A percentile compares a stretch with the other conserved stretches of the same genome.
phyloP scores from a whole-genome alignment of 2,797 vertebrate species.

The Bovichtus variegatus region DNA sequence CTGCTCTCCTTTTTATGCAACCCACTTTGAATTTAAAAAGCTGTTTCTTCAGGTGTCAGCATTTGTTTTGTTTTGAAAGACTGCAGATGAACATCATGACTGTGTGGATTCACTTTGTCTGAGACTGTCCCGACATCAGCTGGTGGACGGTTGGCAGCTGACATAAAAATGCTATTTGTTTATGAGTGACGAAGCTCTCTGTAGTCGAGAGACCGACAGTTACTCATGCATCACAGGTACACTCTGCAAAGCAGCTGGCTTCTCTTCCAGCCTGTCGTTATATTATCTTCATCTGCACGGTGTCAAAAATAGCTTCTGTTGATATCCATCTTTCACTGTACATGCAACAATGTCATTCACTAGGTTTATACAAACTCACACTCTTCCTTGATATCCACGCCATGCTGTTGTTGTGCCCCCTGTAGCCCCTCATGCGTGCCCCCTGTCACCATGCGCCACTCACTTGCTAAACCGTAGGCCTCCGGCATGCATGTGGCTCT shows the following conservation, averaged over 20 bases:
- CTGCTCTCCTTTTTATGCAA: slow-evolving; percentile 41
- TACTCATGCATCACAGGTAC: slow-evolving; percentile 47
- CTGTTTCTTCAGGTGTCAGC: slow-evolving; percentile 28
- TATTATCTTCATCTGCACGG: slow-evolving; percentile 20
- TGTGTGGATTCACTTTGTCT: slow-evolving; percentile 37
- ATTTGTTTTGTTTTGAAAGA: slow-evolving; percentile 52
- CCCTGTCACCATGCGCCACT: slow-evolving; percentile 84
- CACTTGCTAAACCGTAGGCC: slow-evolving; percentile 98
- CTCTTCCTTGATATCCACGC: slow-evolving; percentile 50
- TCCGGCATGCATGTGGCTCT: slow-evolving; percentile 98
- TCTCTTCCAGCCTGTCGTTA: slow-evolving; percentile 10
- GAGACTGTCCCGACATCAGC: slow-evolving; percentile 51
- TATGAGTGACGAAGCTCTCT: slow-evolving; percentile 35
- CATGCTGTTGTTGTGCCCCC: slow-evolving; percentile 68
- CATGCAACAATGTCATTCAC: slow-evolving; percentile 59
- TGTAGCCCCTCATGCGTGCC: slow-evolving; percentile 67
- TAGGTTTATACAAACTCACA: slow-evolving; percentile 39
- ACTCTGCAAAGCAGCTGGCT: slow-evolving; percentile 24
- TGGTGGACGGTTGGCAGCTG: slow-evolving; percentile 51
- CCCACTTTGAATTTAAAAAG: slow-evolving; percentile 16
- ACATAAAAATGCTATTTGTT: slow-evolving; percentile 60
- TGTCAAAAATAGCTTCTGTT: slow-evolving; percentile 16
- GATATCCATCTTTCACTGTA: slow-evolving; percentile 16
- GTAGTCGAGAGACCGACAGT: slow-evolving; percentile 46
- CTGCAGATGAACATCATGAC: slow-evolving; percentile 52